phyloP scores from a whole-genome alignment of 2,888 invertebrate genomes.

The Neoitamus cyanurus region DNA sequence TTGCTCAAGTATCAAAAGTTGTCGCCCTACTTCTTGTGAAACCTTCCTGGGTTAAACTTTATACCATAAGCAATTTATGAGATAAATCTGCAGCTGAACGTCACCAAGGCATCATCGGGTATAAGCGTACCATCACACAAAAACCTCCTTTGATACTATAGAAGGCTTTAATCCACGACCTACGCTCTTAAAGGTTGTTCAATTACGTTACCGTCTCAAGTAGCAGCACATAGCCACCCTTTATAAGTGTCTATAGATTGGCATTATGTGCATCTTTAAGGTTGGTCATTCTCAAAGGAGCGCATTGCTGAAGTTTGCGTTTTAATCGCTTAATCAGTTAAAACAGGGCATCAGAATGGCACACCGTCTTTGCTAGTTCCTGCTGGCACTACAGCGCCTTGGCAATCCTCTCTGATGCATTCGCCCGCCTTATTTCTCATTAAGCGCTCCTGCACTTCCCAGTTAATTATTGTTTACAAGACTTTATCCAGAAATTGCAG shows the following conservation, averaged over 20 bases:
- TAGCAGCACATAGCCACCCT: neutral
- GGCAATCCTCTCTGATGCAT: neutral
- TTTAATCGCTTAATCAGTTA: neutral
- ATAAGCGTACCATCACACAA: too few relatives aligned
- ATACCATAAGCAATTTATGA: too few relatives aligned
- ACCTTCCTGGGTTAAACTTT: too few relatives aligned
- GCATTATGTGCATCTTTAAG: neutral
- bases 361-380: neutral
- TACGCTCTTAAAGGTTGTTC: neutral
- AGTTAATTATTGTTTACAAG: constrained; percentile 44
- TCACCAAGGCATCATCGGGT: too few relatives aligned
- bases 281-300: neutral
- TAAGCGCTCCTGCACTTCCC: constrained; percentile 18
- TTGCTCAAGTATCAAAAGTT: too few relatives aligned
- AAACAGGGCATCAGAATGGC: neutral
- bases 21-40: too few relatives aligned
- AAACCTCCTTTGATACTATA: too few relatives aligned
- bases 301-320: neutral
- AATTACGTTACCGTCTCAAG: neutral
- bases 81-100: too few relatives aligned
- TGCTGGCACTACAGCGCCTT: neutral
- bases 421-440: constrained; percentile 18
- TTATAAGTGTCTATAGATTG: too few relatives aligned
- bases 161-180: neutral
- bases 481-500: constrained; percentile 35